These are phyloP conservation scores for Brachylomia viminalis DNA, from an alignment of 2,888 invertebrate species.

Conservation along the genomic window DNA sequence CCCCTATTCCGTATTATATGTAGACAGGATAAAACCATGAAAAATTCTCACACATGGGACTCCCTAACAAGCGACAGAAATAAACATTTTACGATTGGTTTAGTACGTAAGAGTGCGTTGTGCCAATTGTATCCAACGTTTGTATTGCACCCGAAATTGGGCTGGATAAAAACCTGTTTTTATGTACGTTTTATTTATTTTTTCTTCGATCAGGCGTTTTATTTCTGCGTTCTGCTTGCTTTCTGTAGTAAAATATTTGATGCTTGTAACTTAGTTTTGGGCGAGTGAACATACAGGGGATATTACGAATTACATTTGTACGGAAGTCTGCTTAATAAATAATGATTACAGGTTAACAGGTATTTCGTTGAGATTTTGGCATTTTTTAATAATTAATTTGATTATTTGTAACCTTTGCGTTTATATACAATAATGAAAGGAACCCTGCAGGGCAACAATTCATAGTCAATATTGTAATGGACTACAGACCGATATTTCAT, in stretches of 20 bases:
- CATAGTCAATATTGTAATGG: neutral
- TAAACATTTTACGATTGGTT: constrained; percentile 69
- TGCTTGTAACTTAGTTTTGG: neutral
- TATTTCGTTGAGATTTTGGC: neutral
- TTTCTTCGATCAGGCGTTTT: neutral
- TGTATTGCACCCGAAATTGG: constrained; percentile 42
- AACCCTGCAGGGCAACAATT: neutral
- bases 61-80: constrained; percentile 62
- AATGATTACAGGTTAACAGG: neutral
- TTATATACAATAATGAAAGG: neutral
- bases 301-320: neutral
- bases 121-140: constrained; percentile 60
- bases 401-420: neutral
- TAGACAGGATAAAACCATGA: constrained; percentile 49
- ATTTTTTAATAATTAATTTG: neutral
- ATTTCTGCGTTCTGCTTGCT: constrained; percentile 5
- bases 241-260: constrained; percentile 4
- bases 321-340: neutral
- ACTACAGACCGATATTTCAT: neutral
- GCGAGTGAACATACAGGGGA: neutral
- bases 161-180: constrained; percentile 25
- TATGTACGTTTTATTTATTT: constrained; percentile 26
- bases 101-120: constrained; percentile 38
- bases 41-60: constrained; percentile 54
- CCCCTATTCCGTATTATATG: constrained; percentile 47